These are phyloP conservation scores for Volucella inanis DNA, from an alignment of 2,888 invertebrate genomes.

Conservation along the genomic window DNA sequence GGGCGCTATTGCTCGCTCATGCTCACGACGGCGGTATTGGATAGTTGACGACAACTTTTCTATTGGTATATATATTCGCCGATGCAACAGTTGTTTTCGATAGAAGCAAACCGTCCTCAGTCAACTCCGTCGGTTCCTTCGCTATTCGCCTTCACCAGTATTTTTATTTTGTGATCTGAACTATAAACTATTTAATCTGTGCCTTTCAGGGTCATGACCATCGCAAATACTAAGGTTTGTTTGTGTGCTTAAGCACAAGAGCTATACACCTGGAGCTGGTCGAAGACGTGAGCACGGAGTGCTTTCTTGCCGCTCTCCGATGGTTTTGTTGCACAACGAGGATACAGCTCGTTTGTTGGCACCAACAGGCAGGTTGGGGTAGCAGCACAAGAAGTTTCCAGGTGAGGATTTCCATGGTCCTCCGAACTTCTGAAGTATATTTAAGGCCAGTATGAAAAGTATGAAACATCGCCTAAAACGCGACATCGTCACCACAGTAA, in stretches of 20 bases:
- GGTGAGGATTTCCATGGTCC: not conserved
- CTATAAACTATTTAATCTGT: not conserved
- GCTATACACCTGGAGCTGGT: slow-evolving; percentile 65
- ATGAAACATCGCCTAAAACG: slow-evolving; percentile 19
- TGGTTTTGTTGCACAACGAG: slow-evolving; percentile 29
- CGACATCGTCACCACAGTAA: not conserved
- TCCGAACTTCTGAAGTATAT: slow-evolving; percentile 15
- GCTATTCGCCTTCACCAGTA: too few relatives aligned
- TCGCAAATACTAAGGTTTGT: slow-evolving; percentile 46
- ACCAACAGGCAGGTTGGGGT: slow-evolving; percentile 7
- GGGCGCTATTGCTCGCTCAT: too few relatives aligned
- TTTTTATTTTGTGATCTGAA: slow-evolving; percentile 25
- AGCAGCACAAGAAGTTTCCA: not conserved
- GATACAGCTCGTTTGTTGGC: slow-evolving; percentile 12
- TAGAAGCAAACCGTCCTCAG: too few relatives aligned
- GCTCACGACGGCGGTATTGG: too few relatives aligned
- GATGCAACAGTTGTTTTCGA: too few relatives aligned
- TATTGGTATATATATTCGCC: too few relatives aligned
- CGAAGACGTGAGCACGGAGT: slow-evolving; percentile 48
- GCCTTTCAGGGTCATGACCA: slow-evolving; percentile 42
- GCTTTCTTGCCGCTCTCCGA: slow-evolving; percentile 38
- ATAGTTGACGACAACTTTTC: too few relatives aligned
- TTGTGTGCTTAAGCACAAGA: slow-evolving; percentile 21
- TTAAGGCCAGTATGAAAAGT: slow-evolving; percentile 22
- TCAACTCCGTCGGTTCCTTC: too few relatives aligned